These are phyloP conservation scores for Pluvialis apricaria DNA, from an alignment of 2,113 vertebrate species.

Conservation along the genomic window DNA sequence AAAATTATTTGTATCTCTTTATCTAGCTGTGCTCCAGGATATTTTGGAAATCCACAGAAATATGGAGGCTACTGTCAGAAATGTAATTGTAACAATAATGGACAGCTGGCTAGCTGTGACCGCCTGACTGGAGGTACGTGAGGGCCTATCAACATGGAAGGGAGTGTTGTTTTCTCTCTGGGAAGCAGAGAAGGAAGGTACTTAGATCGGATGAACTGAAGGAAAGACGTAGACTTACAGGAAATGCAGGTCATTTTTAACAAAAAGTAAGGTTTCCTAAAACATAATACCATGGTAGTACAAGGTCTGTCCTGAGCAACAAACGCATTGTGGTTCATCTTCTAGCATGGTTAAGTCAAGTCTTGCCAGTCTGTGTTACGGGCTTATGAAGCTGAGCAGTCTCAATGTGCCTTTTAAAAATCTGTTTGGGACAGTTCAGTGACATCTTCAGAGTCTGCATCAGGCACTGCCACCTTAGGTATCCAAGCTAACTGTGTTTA, in stretches of 20 bases:
- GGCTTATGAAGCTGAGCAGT: neutral
- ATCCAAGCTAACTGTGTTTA: neutral
- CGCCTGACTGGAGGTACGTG: slow-evolving; percentile 83
- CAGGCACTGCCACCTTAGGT: neutral
- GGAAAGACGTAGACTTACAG: neutral
- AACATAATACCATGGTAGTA: neutral
- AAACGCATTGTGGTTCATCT: neutral
- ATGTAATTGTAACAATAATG: slow-evolving; percentile 81
- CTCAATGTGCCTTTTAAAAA: neutral
- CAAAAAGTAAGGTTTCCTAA: neutral
- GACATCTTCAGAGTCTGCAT: neutral
- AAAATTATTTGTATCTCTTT: neutral
- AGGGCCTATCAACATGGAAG: neutral
- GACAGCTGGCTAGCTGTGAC: slow-evolving; percentile 81
- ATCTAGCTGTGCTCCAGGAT: slow-evolving; percentile 89
- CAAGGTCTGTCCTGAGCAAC: neutral
- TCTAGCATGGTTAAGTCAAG: neutral
- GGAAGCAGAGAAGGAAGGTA: neutral
- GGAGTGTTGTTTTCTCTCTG: neutral
- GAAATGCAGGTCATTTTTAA: neutral
- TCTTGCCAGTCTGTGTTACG: neutral
- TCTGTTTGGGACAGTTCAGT: neutral
- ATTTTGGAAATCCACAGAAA: slow-evolving; percentile 86
- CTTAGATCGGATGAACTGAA: neutral
- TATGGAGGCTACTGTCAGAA: slow-evolving; percentile 82